Evolutionary conservation across 2,797 vertebrate genomes (phyloP).

Genomic region (Morelia viridis): DNA sequence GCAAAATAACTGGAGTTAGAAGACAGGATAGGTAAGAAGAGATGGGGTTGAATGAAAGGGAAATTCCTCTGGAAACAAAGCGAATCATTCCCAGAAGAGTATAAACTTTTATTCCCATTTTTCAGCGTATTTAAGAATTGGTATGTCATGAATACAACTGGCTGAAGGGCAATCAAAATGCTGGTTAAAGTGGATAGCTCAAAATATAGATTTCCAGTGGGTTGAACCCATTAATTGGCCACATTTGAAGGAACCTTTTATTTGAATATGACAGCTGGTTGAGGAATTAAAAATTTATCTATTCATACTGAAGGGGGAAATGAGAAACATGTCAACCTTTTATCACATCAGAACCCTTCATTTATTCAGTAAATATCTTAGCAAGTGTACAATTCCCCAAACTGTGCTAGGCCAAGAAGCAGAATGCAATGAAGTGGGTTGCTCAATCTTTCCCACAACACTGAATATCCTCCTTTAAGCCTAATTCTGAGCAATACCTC

Average conservation of each 20-base stretch:
- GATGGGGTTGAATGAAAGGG: not conserved
- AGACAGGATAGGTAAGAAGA: slow-evolving; percentile 15
- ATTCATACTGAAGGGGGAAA: not conserved
- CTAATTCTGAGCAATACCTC: not conserved
- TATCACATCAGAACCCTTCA: not conserved
- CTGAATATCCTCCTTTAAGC: not conserved
- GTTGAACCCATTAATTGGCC: not conserved
- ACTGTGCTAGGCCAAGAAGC: not conserved
- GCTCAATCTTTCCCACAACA: no score
- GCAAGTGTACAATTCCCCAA: not conserved
- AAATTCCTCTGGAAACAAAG: not conserved
- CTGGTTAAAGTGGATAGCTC: not conserved
- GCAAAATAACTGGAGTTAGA: slow-evolving; percentile 29
- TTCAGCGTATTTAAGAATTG: not conserved
- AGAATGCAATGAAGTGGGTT: not conserved
- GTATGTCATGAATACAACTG: not conserved
- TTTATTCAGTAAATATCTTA: not conserved
- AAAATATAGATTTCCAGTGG: not conserved
- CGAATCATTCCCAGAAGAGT: not conserved
- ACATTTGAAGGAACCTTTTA: not conserved
- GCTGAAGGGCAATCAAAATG: not conserved
- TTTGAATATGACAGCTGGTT: not conserved
- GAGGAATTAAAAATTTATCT: not conserved
- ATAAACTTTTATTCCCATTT: not conserved
- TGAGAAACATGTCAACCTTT: not conserved